Evolutionary conservation across 2,888 invertebrate species (phyloP).

Genomic region (Lordiphosa andalusiaca): DNA sequence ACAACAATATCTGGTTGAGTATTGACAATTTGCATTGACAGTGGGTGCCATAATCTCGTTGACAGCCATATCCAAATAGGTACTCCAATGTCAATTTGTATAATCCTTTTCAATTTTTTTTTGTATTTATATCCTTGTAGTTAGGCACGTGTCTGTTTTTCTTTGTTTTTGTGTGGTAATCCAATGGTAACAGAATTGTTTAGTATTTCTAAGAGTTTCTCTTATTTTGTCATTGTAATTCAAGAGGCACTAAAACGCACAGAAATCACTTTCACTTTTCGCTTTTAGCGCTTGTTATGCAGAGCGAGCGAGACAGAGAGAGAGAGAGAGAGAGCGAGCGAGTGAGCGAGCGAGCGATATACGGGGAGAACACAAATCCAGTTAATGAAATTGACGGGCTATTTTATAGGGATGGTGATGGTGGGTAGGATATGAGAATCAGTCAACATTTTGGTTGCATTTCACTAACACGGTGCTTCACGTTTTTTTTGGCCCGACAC

Average conservation of each 20-base stretch:
- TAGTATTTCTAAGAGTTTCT: slow-evolving; percentile 51
- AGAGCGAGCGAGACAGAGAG: slow-evolving; percentile 21
- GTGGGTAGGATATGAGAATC: slow-evolving; percentile 7
- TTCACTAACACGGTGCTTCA: neutral
- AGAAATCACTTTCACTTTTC: slow-evolving; percentile 70
- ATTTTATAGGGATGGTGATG: slow-evolving; percentile 12
- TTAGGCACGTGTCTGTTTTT: slow-evolving; percentile 1
- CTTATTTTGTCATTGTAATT: slow-evolving; percentile 57
- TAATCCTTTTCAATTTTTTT: neutral
- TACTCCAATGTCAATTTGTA: slow-evolving; percentile 23
- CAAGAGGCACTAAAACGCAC: slow-evolving; percentile 55
- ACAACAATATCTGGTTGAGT: slow-evolving; percentile 81
- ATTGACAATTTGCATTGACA: slow-evolving; percentile 80
- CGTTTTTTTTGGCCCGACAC: too few species aligned
- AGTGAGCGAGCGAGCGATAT: too few species aligned
- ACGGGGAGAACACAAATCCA: slow-evolving; percentile 62
- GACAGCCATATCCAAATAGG: slow-evolving; percentile 73
- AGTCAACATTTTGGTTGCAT: neutral
- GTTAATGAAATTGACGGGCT: slow-evolving; percentile 42
- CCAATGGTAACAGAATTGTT: slow-evolving; percentile 17
- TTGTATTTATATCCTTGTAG: slow-evolving; percentile 38
- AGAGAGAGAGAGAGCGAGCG: slow-evolving; percentile 20
- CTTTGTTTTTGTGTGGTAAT: slow-evolving; percentile 17
- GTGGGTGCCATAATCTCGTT: slow-evolving; percentile 78
- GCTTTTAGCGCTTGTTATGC: slow-evolving; percentile 41